phyloP scores from a whole-genome alignment of 53 echinoderm and acorn worm species.

The Hippasteria phrygiana region DNA sequence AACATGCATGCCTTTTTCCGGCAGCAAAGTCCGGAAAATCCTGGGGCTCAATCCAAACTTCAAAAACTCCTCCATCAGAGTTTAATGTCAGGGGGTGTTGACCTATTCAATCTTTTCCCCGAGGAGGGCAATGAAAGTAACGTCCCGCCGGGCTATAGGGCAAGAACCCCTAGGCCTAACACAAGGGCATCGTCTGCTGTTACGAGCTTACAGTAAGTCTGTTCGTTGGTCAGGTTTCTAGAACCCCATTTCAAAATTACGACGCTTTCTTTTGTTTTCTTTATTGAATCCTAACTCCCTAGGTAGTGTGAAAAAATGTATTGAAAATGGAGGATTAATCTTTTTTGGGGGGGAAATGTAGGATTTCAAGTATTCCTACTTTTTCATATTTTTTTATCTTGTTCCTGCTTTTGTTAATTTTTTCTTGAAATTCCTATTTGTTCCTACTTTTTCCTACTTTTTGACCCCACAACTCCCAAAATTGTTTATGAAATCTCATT shows the following conservation, averaged over 20 bases:
- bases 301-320: too few species aligned
- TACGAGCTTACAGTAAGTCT: slow-evolving; percentile 48
- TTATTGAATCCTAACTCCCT: too few species aligned
- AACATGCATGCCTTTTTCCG: slow-evolving; percentile 34
- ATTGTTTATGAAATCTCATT: too few species aligned
- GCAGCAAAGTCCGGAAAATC: slow-evolving; percentile 9
- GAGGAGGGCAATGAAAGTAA: slow-evolving; percentile 27
- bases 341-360: too few species aligned
- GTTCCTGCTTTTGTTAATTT: too few species aligned
- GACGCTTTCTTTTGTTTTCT: too few species aligned
- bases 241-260: neutral
- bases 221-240: neutral
- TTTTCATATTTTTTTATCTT: too few species aligned
- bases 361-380: too few species aligned
- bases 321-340: too few species aligned
- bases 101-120: slow-evolving; percentile 38
- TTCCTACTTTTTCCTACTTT: too few species aligned
- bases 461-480: too few species aligned
- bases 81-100: slow-evolving; percentile 58
- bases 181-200: slow-evolving; percentile 41
- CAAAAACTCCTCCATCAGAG: slow-evolving; percentile 47
- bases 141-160: slow-evolving; percentile 40
- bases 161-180: slow-evolving; percentile 52
- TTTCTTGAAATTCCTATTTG: too few species aligned
- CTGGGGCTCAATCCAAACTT: slow-evolving; percentile 35